phyloP scores from a whole-genome alignment of 2,888 invertebrate genomes.

The Hyalella azteca region DNA sequence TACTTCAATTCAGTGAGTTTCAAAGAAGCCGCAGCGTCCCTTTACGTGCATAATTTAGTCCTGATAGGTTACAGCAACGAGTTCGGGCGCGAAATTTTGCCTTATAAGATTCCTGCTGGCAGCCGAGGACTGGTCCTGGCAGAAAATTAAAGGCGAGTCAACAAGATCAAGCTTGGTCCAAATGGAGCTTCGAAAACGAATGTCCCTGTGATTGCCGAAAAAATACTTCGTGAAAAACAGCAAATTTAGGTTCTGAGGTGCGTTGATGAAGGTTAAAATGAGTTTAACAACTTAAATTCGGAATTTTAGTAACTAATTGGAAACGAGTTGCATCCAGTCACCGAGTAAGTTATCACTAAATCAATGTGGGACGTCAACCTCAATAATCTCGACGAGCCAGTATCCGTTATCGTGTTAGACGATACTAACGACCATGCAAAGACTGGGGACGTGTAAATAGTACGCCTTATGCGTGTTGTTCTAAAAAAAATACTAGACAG shows the following conservation, averaged over 20 bases:
- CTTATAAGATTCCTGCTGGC: slow-evolving; percentile 7
- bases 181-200: neutral
- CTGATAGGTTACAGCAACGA: slow-evolving; percentile 1
- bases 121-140: slow-evolving; percentile 20
- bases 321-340: neutral
- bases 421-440: neutral
- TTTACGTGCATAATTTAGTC: neutral
- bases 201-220: neutral
- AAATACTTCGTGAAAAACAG: neutral
- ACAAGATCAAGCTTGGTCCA: neutral
- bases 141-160: neutral
- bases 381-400: neutral
- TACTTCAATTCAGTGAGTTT: neutral
- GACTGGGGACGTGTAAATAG: neutral
- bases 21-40: neutral
- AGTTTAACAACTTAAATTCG: neutral
- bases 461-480: neutral
- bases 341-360: neutral
- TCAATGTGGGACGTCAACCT: neutral
- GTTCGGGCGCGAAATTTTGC: neutral
- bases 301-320: neutral
- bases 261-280: neutral
- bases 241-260: neutral
- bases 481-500: neutral
- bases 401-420: neutral